phyloP scores from a whole-genome alignment of 2,888 invertebrate species.

The Cenopis cana region DNA sequence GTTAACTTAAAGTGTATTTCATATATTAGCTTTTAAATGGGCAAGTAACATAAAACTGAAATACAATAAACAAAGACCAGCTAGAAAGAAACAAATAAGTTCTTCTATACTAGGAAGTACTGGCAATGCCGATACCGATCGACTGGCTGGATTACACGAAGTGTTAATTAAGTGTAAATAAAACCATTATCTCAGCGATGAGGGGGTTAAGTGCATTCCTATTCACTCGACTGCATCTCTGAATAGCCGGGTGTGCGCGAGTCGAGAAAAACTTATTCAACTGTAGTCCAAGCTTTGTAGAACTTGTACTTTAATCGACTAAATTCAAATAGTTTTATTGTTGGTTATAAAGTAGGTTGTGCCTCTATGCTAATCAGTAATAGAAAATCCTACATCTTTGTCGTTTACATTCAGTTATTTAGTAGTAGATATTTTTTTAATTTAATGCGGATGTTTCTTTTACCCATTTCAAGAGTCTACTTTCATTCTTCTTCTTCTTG shows the following conservation, averaged over 20 bases:
- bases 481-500: neutral
- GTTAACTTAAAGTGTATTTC: slow-evolving; percentile 1
- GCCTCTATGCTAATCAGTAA: no score
- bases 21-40: slow-evolving; percentile 14
- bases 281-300: neutral
- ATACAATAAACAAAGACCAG: neutral
- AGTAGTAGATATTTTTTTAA: neutral
- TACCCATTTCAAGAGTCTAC: neutral
- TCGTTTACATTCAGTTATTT: neutral
- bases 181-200: slow-evolving; percentile 33
- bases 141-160: slow-evolving; percentile 17
- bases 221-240: slow-evolving; percentile 28
- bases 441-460: neutral
- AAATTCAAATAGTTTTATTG: no score
- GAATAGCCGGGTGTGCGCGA: slow-evolving; percentile 15
- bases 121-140: neutral
- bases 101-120: slow-evolving; percentile 4
- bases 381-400: no score
- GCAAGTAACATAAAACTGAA: neutral
- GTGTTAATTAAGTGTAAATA: slow-evolving; percentile 37
- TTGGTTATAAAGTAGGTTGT: no score
- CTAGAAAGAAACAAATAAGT: neutral
- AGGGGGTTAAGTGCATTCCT: slow-evolving; percentile 37
- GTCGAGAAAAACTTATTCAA: slow-evolving; percentile 11
- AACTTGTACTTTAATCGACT: neutral